Percentiles rank a stretch among this genome's conserved stretches.
These are phyloP conservation scores for Ptychodera flava DNA, from an alignment of 35 echinoderm and acorn worm genomes.

Conservation along the genomic window DNA sequence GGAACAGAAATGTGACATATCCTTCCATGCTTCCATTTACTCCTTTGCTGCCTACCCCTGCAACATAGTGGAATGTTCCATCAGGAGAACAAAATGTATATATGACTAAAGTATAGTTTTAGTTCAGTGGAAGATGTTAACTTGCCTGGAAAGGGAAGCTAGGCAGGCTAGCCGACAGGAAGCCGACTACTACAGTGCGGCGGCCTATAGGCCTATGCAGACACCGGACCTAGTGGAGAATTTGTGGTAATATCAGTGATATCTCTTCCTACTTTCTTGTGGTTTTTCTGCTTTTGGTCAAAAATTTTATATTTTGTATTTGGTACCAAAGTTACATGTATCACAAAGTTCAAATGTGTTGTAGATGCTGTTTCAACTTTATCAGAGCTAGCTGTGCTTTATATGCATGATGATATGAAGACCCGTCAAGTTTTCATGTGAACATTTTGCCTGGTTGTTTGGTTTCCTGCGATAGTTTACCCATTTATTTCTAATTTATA, in stretches of 20 bases:
- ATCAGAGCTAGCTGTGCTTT: too few species aligned
- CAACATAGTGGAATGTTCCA: not conserved
- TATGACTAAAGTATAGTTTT: not conserved
- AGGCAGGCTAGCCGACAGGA: not conserved
- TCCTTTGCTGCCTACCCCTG: too few species aligned
- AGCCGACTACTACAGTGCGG: not conserved
- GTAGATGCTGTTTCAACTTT: too few species aligned
- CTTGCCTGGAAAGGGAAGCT: not conserved
- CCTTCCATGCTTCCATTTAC: too few species aligned
- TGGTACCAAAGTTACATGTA: too few species aligned
- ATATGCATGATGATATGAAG: too few species aligned
- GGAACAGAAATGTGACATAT: not conserved
- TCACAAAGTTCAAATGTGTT: too few species aligned
- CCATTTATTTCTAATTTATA: too few species aligned
- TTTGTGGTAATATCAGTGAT: not conserved
- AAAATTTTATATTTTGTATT: too few species aligned
- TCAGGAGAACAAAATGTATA: not conserved
- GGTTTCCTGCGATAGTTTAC: too few species aligned
- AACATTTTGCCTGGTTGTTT: too few species aligned
- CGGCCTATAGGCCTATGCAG: not conserved
- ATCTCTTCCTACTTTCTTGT: not conserved
- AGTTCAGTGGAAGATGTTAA: slow-evolving; percentile 1
- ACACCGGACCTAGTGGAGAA: not conserved
- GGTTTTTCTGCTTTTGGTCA: not conserved
- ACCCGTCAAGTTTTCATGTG: too few species aligned